Base-by-base conservation (phyloP, 2,797 vertebrate species). In the Halcyon badia region DNA sequence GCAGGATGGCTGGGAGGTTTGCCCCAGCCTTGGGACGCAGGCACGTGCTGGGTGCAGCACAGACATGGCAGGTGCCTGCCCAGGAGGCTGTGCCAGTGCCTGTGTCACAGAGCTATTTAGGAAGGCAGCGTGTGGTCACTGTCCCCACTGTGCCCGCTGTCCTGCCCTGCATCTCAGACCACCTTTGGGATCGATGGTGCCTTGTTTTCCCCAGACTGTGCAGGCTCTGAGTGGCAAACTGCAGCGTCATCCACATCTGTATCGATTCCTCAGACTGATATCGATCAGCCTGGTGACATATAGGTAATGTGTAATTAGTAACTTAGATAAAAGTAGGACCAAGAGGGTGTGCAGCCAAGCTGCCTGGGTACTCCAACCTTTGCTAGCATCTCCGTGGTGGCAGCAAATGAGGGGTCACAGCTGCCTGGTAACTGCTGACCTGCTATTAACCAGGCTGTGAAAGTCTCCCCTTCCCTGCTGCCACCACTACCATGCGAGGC, bases 271-370 rank as follows among this genome's bases (percentile, higher is more conserved):
- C 77, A 69, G 79, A 7, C 73, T 71, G 12, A 16, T 33, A 96
- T 95, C 1, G 89, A 96, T 89, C 83, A 88, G 83, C 87, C 70
- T 49, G 57, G 41, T 94, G 92, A 92, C 97, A 90, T 11, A 51
- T 0, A 87, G 95, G 89, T 96, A 86, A 96, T 80, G 72, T 91
- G 92, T 92, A 95, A 95, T 97, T 94, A 97, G 95, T 70, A 81
- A 79, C 68, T 69, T 42, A 33, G 71, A 91, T 61, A 92, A 91
- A 85, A 95, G 57, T 58, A 91, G 79, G 33, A 57, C 46, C 35
- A 58, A 66, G 58, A 80, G 7, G n/a, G 41, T 66, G 51, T 68
- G 54, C 52, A 61, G 9, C 78, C 11, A 37, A 77, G 71, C 87
- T 89, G 87, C 49, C 75, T 49, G 57, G 14, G 70, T 49, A 37